Conservation (phyloP, 2,113 vertebrate genomes). For the Fregata magnificens region DNA sequence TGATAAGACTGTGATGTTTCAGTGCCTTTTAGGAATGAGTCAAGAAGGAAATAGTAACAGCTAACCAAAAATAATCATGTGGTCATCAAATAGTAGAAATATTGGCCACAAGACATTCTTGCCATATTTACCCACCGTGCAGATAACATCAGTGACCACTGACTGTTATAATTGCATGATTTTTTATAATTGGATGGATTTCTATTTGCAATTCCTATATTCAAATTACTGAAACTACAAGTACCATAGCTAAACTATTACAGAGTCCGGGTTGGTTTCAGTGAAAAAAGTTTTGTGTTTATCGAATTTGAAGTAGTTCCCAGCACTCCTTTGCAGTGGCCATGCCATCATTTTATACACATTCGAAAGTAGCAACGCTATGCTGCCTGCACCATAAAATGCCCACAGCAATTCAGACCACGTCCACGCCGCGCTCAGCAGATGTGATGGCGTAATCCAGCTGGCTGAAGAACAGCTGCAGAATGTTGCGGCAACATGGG, state of each 20-base stretch:
- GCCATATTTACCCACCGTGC: not conserved
- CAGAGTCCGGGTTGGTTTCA: not conserved
- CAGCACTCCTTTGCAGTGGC: not conserved
- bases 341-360: not conserved
- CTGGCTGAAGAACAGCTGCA: not conserved
- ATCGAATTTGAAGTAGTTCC: not conserved
- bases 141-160: not conserved
- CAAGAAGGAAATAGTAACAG: constrained; percentile 7
- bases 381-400: not conserved
- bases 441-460: not conserved
- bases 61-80: not conserved
- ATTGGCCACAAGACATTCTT: not conserved
- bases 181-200: not conserved
- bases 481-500: fast-evolving
- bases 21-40: not conserved
- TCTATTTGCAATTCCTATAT: not conserved
- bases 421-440: fast-evolving
- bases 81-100: constrained; percentile 10
- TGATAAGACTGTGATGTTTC: not conserved
- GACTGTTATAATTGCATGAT: not conserved
- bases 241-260: not conserved
- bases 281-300: not conserved
- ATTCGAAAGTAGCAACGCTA: not conserved
- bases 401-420: not conserved
- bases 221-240: not conserved